Percentiles rank a stretch among this genome's conserved stretches.
Conservation (phyloP, 2,888 invertebrate species). For the Hyposoter dolosus region DNA sequence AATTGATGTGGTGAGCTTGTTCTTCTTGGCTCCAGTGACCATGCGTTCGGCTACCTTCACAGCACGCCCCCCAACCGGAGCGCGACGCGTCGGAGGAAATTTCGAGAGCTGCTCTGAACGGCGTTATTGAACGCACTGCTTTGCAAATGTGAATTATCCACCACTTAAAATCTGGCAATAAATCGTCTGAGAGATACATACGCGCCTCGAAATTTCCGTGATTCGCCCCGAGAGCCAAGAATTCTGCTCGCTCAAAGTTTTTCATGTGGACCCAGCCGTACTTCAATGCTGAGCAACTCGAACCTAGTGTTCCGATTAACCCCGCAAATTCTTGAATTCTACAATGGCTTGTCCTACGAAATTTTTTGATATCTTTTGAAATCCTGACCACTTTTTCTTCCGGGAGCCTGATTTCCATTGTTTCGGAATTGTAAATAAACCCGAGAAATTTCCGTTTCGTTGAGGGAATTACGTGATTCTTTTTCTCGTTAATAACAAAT, state of each 20-base stretch:
- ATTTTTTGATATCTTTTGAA: conserved; percentile 18
- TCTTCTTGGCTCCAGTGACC: conserved; percentile 45
- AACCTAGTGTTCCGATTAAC: conserved; percentile 49
- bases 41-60: conserved; percentile 31
- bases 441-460: conserved; percentile 40
- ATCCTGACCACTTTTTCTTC: conserved; percentile 35
- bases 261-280: conserved; percentile 58
- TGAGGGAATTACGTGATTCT: conserved; percentile 27
- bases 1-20: conserved; percentile 39
- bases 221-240: neutral
- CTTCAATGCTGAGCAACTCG: conserved; percentile 53
- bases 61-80: conserved; percentile 53
- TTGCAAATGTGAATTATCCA: neutral
- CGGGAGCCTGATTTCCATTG: conserved; percentile 46
- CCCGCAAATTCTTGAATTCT: conserved; percentile 47
- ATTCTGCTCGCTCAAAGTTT: conserved; percentile 38
- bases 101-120: conserved; percentile 35
- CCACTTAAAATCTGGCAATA: neutral
- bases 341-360: conserved; percentile 28
- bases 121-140: conserved; percentile 41
- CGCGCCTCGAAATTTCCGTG: conserved; percentile 7
- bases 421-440: conserved; percentile 44
- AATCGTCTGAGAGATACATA: neutral
- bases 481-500: conserved; percentile 56
- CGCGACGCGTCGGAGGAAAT: conserved; percentile 56